A percentile compares a stretch with the other conserved stretches of the same genome.
These are phyloP conservation scores for Portunus trituberculatus DNA, from an alignment of 1,140 invertebrate species.

Conservation along the genomic window DNA sequence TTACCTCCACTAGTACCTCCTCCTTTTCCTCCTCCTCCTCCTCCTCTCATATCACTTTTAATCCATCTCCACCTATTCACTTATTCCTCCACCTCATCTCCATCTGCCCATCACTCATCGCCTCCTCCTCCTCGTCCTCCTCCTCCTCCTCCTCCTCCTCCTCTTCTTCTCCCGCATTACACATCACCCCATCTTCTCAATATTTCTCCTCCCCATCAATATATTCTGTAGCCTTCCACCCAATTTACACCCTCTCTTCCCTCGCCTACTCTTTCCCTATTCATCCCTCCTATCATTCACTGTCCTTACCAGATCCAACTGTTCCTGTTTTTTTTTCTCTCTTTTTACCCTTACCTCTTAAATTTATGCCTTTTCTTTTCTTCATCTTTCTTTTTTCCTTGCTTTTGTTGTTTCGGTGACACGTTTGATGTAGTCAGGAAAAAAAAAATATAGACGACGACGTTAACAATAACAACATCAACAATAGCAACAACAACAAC, in stretches of 20 bases:
- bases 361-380: slow-evolving; percentile 4
- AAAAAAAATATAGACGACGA: too few species aligned
- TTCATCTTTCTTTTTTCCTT: background rate
- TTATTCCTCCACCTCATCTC: background rate
- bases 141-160: background rate
- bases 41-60: background rate
- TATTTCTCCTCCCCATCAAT: background rate
- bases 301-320: background rate
- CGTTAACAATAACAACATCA: too few species aligned
- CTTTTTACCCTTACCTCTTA: background rate
- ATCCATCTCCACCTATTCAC: too few species aligned
- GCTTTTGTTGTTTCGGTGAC: too few species aligned
- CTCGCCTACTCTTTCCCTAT: background rate
- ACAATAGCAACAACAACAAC: too few species aligned
- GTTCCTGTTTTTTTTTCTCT: background rate
- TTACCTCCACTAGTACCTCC: background rate
- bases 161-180: too few species aligned
- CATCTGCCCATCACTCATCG: background rate
- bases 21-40: background rate
- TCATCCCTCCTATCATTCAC: background rate
- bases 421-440: too few species aligned
- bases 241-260: background rate
- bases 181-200: too few species aligned
- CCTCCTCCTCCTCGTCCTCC: background rate
- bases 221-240: background rate